Base-by-base conservation (phyloP, 2,113 vertebrate genomes). In the Lophius piscatorius region DNA sequence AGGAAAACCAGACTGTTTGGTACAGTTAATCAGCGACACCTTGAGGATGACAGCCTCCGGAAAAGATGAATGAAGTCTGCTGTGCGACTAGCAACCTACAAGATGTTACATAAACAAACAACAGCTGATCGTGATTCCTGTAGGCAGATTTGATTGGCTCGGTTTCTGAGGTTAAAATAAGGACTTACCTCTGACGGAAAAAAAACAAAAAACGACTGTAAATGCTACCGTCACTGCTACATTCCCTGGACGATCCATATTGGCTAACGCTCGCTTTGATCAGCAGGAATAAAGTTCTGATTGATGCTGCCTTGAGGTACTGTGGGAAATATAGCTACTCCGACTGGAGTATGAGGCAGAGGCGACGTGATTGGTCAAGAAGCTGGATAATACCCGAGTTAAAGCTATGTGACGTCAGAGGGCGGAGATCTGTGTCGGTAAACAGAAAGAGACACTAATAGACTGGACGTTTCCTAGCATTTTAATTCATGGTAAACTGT, bases 151-250 rank as follows among this genome's bases (percentile, higher is more conserved):
- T 12, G 14, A 56, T 33, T 28, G 26, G 5, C 5, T 28, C 5
- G 9, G 26, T 28, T 31, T 31, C 29, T 10, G 29, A 42, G 24
- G 8, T 40, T 59, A 42, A 6, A 6, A 31, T 41, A 42, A 22
- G 1, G 2, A 75, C 89, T 85, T 80, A 91, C 90, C 90, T 76
- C 58, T 73, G 45, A 86, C 84, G 44, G 78, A 74, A 54, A 12
- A 35, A 36, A 84, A 42, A 46, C 52, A 74, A 24, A 83, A 24
- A 0, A 90, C 23, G 4, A 87, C 44, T 31, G 47, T 17, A 16
- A 69, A 46, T 12, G 63, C 28, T 14, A 74, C 1, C 40, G 22
- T 22, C 22, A 29, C 47, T 29, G 61, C n/a, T 12, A n/a, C 45
- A 56, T 48, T 44, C 21, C 74, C 67, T 7, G 33, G 10, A 20